These are phyloP conservation scores for Calameuta idolon DNA, from an alignment of 2,888 invertebrate genomes.

Conservation along the genomic window DNA sequence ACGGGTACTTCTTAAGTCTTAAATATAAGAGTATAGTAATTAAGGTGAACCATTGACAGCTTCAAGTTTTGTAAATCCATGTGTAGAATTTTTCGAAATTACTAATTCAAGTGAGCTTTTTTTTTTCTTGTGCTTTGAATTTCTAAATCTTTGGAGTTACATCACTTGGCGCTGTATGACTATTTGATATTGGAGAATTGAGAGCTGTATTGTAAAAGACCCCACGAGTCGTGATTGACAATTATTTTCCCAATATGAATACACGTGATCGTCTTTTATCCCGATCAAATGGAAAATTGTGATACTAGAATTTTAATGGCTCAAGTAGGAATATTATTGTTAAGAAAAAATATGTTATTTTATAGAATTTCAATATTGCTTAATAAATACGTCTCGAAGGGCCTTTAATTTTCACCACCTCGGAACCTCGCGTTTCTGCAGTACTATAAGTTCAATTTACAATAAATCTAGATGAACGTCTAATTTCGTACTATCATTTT, in stretches of 20 bases:
- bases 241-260: neutral
- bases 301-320: neutral
- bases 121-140: neutral
- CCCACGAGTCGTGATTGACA: neutral
- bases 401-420: neutral
- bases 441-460: constrained; percentile 25
- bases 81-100: neutral
- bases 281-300: neutral
- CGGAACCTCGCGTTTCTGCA: constrained; percentile 48
- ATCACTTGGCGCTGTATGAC: neutral
- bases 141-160: neutral
- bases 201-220: neutral
- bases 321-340: neutral
- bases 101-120: neutral
- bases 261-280: neutral
- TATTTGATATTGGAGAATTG: neutral
- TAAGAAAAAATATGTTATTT: neutral
- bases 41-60: neutral
- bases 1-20: neutral
- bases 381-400: neutral
- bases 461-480: constrained; percentile 39
- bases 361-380: neutral
- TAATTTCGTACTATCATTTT: constrained; percentile 26
- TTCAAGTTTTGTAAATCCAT: neutral
- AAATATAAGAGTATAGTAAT: neutral